phyloP scores from a whole-genome alignment of 2,113 vertebrate genomes.

The Nycticryphes semicollaris region DNA sequence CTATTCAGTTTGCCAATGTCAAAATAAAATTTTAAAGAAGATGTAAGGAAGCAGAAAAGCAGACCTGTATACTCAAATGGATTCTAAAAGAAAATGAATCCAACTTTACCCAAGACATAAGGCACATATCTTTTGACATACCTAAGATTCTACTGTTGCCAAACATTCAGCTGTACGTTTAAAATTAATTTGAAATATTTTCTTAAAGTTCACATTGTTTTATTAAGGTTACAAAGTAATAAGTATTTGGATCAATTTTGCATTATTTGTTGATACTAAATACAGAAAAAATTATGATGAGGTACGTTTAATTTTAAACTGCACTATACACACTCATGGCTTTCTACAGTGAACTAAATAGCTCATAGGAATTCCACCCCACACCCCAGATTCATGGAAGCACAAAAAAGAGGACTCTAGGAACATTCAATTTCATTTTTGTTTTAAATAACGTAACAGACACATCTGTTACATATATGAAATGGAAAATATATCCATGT shows the following conservation, averaged over 20 bases:
- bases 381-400: not conserved
- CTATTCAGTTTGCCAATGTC: not conserved
- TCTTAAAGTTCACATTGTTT: not conserved
- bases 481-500: not conserved
- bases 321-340: not conserved
- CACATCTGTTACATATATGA: not conserved
- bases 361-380: not conserved
- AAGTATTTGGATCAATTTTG: not conserved
- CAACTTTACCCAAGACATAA: not conserved
- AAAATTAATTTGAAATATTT: not conserved
- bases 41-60: not conserved
- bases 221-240: not conserved
- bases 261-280: not conserved
- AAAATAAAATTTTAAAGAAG: slow-evolving; percentile 16
- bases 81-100: not conserved
- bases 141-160: not conserved
- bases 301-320: not conserved
- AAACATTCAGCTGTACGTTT: not conserved
- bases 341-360: not conserved
- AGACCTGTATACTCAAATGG: not conserved
- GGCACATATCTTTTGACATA: not conserved
- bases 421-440: not conserved
- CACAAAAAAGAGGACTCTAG: not conserved
- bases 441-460: not conserved
- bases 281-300: not conserved